Percentiles rank a stretch among this genome's conserved stretches.
Evolutionary conservation across 2,113 vertebrate genomes (phyloP).

Genomic region (Haliaeetus leucogaster): DNA sequence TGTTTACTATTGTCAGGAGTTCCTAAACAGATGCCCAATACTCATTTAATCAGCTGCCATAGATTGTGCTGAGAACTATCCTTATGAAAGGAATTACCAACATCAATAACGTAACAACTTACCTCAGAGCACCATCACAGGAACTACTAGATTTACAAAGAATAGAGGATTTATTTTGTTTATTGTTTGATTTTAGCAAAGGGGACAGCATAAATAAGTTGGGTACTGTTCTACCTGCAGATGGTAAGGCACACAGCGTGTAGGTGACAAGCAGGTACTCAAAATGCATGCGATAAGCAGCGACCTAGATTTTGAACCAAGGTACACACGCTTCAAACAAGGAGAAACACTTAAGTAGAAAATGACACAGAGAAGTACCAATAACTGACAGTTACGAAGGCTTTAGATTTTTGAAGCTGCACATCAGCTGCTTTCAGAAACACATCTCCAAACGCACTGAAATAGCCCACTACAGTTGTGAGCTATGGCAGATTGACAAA

Average conservation of each 20-base stretch:
- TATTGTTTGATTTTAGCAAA: not conserved
- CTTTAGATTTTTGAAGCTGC: conserved; percentile 22
- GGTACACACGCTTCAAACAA: not conserved
- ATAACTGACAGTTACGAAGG: not conserved
- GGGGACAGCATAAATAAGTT: not conserved
- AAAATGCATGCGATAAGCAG: not conserved
- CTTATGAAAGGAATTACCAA: not conserved
- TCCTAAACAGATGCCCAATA: not conserved
- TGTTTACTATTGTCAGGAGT: not conserved
- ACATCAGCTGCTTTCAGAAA: not conserved
- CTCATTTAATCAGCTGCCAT: not conserved
- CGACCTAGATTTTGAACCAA: not conserved
- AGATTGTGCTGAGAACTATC: not conserved
- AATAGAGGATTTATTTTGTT: not conserved
- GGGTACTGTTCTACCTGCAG: not conserved
- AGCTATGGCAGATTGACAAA: not conserved
- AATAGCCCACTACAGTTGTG: not conserved
- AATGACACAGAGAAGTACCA: not conserved
- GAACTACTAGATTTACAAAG: not conserved
- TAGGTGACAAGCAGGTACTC: not conserved
- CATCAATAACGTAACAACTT: not conserved
- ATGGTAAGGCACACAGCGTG: not conserved
- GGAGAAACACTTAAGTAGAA: not conserved
- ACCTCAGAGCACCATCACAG: not conserved
- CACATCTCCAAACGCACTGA: not conserved